Conservation (phyloP, 2,113 vertebrate species). For the Microtus ochrogaster region DNA sequence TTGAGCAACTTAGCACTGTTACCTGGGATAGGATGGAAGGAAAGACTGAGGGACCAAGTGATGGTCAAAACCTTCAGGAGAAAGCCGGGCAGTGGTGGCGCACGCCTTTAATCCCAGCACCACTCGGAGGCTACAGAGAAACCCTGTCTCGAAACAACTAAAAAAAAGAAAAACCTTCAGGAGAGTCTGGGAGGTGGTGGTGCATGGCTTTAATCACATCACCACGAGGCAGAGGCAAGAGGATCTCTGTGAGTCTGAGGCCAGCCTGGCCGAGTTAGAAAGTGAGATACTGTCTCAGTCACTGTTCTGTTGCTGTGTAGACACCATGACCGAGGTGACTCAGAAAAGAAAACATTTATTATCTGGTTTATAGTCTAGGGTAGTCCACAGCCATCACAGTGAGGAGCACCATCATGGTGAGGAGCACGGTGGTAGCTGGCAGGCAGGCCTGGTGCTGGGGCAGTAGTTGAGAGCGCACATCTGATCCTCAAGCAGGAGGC, state of each 20-base stretch:
- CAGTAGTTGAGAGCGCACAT: not conserved
- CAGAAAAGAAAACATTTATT: not conserved
- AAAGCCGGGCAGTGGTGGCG: too few species aligned
- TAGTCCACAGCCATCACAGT: not conserved
- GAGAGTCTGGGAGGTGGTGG: too few species aligned
- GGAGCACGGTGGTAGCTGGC: not conserved
- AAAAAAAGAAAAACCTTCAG: too few species aligned
- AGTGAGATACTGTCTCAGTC: not conserved
- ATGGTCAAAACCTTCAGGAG: too few species aligned
- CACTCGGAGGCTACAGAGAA: too few species aligned
- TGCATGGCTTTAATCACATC: not conserved
- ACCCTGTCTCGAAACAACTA: too few species aligned
- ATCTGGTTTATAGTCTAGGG: not conserved
- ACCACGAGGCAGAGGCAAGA: not conserved
- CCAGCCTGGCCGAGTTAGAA: not conserved
- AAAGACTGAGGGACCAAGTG: not conserved
- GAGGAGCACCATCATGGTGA: too few species aligned
- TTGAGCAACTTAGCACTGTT: not conserved
- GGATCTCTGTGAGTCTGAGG: not conserved
- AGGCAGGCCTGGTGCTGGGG: not conserved
- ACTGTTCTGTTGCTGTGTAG: not conserved
- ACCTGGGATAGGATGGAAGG: not conserved
- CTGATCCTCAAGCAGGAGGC: not conserved
- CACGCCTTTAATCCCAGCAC: too few species aligned
- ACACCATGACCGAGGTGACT: not conserved